phyloP scores from a whole-genome alignment of 2,113 vertebrate species.

The Eira barbara region DNA sequence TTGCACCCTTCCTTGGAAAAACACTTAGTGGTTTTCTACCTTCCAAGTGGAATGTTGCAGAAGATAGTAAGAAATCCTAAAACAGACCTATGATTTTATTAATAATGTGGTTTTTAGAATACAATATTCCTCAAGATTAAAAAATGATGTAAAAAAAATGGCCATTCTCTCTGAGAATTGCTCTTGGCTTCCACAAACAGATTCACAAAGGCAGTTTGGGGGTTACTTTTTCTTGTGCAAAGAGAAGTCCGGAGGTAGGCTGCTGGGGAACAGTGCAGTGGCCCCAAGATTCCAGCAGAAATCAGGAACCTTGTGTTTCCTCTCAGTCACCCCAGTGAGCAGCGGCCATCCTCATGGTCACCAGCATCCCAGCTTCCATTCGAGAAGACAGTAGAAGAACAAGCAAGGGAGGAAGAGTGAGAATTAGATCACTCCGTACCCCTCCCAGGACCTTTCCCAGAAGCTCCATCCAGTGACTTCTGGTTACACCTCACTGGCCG shows the following conservation, averaged over 20 bases:
- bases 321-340: neutral
- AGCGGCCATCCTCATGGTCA: neutral
- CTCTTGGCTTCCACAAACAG: neutral
- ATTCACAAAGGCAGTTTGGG: neutral
- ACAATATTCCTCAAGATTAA: no score
- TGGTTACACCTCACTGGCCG: neutral
- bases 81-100: neutral
- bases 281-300: neutral
- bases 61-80: slow-evolving; percentile 10
- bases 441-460: neutral
- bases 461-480: neutral
- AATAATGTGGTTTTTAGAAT: no score
- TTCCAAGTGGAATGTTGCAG: slow-evolving; percentile 25
- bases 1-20: neutral
- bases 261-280: neutral
- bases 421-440: neutral
- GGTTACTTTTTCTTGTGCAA: neutral
- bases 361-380: neutral
- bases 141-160: no score
- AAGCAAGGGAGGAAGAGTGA: neutral
- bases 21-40: neutral
- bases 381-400: neutral
- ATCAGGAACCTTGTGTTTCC: neutral
- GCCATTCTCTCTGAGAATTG: neutral
- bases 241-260: neutral